Evolutionary conservation across 1,140 invertebrate species (phyloP), one percentile per base, ranked within the genome.

Genomic region (Maniola jurtina): DNA sequence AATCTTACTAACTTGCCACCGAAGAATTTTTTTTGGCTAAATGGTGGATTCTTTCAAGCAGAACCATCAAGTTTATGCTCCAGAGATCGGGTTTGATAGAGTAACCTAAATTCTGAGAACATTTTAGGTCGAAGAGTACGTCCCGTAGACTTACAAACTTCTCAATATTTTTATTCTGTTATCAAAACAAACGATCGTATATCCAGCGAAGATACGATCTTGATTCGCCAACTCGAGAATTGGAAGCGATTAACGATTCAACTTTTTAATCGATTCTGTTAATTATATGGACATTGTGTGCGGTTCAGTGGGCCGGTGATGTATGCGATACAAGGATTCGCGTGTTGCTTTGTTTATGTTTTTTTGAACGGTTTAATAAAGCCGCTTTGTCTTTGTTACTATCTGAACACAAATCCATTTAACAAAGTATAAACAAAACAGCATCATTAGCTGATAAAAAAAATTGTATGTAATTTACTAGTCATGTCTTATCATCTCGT

Each of bases 181-280:
- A 55, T 55, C 52, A 35, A 55, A 55, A 55, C 33, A 55, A 55
- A 55, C 52, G 52, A 55, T 55, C 52, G 52, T 55, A 55, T 34
- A 55, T 55, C 52, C 10, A 7, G 52, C 14, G 0, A 25, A 11
- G 52, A 55, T 55, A 55, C 35, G 52, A 55, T 55, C 52, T 34
- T 55, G 52, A 55, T 55, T 34, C 52, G 52, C 52, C 5, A 55
- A 55, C 16, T 55, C 52, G 52, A n/a, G 52, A 34, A 55, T 55
- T 55, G 52, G 52, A 55, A 34, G 33, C 52, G 52, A 55, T 55
- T 55, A 55, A 55, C 52, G 52, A 55, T 55, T 55, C 10, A 16
- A 55, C 52, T 55, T 55, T 55, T 55, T 55, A 55, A 55, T 34
- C 52, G 25, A 55, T 55, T 55, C 25, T 34, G 52, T 55, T 55